Evolutionary conservation across 92 coral and sea anemone genomes (phyloP).

Genomic region (Porites cylindrica): DNA sequence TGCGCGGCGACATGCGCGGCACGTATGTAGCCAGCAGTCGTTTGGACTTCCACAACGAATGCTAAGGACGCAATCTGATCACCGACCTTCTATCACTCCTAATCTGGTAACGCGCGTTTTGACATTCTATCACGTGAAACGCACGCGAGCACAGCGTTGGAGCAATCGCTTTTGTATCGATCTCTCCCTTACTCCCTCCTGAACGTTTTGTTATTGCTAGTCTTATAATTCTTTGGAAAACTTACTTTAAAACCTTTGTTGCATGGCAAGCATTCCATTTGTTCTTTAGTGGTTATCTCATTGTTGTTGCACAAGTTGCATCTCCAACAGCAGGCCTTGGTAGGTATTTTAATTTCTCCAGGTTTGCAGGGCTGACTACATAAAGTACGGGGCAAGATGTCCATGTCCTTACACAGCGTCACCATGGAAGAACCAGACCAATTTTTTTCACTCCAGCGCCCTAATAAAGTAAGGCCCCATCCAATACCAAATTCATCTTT

Average conservation of each 20-base stretch:
- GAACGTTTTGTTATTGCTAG: no score
- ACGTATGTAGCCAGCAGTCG: no score
- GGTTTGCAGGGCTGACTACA: constrained; percentile 50
- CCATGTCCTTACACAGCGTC: constrained; percentile 3
- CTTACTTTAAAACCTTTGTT: constrained; percentile 49
- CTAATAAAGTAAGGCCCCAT: constrained; percentile 7
- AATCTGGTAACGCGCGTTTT: no score
- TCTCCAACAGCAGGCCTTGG: constrained; percentile 64
- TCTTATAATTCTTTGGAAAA: no score
- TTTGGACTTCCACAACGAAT: no score
- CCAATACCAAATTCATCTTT: background rate
- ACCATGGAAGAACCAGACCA: background rate
- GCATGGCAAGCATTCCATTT: constrained; percentile 61
- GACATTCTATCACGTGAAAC: no score
- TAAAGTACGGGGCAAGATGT: constrained; percentile 37
- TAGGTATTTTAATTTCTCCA: constrained; percentile 30
- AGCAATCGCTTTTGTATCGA: no score
- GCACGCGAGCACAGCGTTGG: no score
- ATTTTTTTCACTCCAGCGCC: constrained; percentile 4
- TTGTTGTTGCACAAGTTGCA: constrained; percentile 58
- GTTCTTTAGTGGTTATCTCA: constrained; percentile 33
- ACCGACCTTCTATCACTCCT: no score
- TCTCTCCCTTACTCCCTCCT: no score
- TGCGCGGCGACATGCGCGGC: no score
- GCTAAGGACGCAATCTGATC: no score